Evolutionary conservation across 2,888 invertebrate genomes (phyloP).

Genomic region (Zygogramma bicolorata): DNA sequence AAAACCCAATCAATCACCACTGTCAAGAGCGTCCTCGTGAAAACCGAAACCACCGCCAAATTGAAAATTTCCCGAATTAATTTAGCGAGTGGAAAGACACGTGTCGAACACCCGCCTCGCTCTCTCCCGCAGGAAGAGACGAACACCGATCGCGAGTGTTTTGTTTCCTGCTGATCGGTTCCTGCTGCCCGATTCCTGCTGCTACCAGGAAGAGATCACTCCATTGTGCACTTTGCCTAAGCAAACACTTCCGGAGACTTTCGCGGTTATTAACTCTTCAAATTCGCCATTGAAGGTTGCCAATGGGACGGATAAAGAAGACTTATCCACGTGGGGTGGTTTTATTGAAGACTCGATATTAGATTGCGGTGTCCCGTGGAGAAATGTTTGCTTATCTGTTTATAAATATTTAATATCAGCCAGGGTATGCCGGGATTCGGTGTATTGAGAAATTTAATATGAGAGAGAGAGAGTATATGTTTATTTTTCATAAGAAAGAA

Average conservation of each 20-base stretch:
- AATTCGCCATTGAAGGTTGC: slow-evolving; percentile 43
- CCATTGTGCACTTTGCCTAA: slow-evolving; percentile 50
- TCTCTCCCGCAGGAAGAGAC: slow-evolving; percentile 39
- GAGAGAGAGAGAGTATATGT: too few species aligned
- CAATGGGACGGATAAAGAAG: slow-evolving; percentile 23
- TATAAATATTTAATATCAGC: too few species aligned
- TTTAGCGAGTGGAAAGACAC: slow-evolving; percentile 56
- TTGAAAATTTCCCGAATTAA: slow-evolving; percentile 55
- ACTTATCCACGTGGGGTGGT: slow-evolving; percentile 24
- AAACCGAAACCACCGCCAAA: slow-evolving; percentile 36
- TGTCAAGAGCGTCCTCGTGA: slow-evolving; percentile 16
- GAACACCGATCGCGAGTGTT: slow-evolving; percentile 42
- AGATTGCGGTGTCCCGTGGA: background rate
- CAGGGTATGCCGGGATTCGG: too few species aligned
- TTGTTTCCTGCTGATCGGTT: slow-evolving; percentile 46
- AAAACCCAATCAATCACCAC: slow-evolving; percentile 21
- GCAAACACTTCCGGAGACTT: slow-evolving; percentile 55
- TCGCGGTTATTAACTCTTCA: slow-evolving; percentile 56
- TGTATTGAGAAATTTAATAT: too few species aligned
- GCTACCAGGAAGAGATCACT: slow-evolving; percentile 42
- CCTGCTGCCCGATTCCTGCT: slow-evolving; percentile 18
- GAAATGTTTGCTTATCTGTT: too few species aligned
- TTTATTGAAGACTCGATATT: slow-evolving; percentile 28
- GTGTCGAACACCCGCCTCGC: slow-evolving; percentile 47
- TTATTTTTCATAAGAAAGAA: too few species aligned